These are phyloP conservation scores for Holotrichia oblita DNA, from an alignment of 1,140 invertebrate genomes.

Conservation along the genomic window DNA sequence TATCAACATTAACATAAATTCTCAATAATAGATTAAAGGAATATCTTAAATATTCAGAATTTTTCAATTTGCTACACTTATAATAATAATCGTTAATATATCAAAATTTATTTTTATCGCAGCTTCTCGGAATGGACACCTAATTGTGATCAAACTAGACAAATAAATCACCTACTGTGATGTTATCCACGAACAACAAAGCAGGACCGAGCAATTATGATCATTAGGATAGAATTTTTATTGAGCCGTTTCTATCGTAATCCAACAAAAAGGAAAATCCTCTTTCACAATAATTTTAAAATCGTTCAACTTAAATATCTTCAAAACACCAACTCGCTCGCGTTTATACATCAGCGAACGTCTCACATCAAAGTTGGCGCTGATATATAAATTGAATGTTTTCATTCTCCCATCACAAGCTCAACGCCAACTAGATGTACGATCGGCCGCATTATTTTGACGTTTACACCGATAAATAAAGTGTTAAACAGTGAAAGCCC, in stretches of 20 bases:
- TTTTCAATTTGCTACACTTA: constrained; percentile 17
- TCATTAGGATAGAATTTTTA: constrained; percentile 28
- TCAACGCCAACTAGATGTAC: constrained; percentile 20
- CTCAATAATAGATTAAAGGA: constrained; percentile 16
- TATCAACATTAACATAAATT: no score
- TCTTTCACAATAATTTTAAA: constrained; percentile 23
- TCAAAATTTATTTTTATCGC: constrained; percentile 5
- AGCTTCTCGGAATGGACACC: not conserved
- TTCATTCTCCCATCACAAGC: constrained; percentile 34
- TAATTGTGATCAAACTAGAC: not conserved
- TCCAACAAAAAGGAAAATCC: not conserved
- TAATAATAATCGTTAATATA: no score
- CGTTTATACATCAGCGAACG: not conserved
- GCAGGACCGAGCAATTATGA: constrained; percentile 4
- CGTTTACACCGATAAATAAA: constrained; percentile 40
- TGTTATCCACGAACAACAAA: not conserved
- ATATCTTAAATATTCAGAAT: not conserved
- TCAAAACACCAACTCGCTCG: not conserved
- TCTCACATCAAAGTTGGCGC: constrained; percentile 29
- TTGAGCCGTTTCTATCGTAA: not conserved
- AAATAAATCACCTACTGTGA: not conserved
- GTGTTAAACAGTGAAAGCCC: constrained; percentile 38
- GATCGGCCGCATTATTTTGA: constrained; percentile 29
- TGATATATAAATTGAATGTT: constrained; percentile 34
- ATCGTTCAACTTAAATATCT: not conserved